phyloP scores from a whole-genome alignment of 1,140 invertebrate genomes.

The Anoplophora glabripennis region DNA sequence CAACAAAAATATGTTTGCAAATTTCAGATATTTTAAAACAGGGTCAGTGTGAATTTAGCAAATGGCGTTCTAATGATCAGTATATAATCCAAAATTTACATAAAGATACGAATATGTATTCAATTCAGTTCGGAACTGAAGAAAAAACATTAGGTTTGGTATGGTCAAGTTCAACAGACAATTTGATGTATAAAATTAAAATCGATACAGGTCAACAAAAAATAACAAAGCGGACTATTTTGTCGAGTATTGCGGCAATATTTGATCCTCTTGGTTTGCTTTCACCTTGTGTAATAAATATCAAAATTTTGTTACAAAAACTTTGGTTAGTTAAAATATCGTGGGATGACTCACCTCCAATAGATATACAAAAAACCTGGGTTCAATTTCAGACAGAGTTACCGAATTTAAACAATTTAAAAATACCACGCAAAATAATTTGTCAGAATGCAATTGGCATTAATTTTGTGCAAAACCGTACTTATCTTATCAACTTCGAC shows the following conservation, averaged over 20 bases:
- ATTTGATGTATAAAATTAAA: neutral
- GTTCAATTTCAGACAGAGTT: neutral
- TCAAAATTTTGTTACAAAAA: constrained; percentile 6
- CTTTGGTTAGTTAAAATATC: constrained; percentile 1
- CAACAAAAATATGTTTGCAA: constrained; percentile 19
- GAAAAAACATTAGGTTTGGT: constrained; percentile 1
- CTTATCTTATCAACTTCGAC: no score
- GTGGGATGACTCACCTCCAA: neutral
- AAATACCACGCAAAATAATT: neutral
- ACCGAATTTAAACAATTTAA: neutral
- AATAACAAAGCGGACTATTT: constrained; percentile 41
- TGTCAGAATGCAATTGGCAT: neutral
- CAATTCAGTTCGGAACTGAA: constrained; percentile 7
- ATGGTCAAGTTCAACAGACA: neutral
- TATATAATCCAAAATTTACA: constrained; percentile 5
- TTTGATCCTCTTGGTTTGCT: constrained; percentile 51
- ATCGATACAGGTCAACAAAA: constrained; percentile 23
- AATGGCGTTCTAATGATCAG: constrained; percentile 35
- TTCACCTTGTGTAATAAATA: constrained; percentile 34
- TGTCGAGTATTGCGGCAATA: constrained; percentile 41
- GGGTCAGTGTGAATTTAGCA: constrained; percentile 29
- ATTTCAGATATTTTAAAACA: constrained; percentile 25
- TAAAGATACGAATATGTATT: neutral
- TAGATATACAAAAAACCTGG: neutral
- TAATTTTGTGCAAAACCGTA: no score